phyloP scores from a whole-genome alignment of 2,113 vertebrate species.

The Hypomesus transpacificus region DNA sequence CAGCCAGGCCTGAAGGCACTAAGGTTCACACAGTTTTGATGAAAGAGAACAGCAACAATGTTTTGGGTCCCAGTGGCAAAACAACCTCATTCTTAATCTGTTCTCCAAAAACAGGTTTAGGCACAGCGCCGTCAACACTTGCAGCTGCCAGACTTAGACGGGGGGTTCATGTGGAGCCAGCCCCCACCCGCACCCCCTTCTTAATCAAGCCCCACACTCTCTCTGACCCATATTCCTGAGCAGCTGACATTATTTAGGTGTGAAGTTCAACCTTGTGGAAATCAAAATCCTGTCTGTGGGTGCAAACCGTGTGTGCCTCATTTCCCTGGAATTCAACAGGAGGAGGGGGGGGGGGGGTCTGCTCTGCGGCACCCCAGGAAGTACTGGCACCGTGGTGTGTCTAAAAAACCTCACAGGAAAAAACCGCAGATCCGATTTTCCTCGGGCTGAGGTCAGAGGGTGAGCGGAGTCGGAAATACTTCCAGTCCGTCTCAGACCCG shows the following conservation, averaged over 20 bases:
- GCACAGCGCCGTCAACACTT: neutral
- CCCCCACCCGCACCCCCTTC: too few species aligned
- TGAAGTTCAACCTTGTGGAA: slow-evolving; percentile 23
- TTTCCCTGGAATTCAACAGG: slow-evolving; percentile 18
- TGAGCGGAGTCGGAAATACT: neutral
- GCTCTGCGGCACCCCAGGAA: slow-evolving; percentile 10
- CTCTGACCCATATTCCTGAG: slow-evolving; percentile 4
- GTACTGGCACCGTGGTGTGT: slow-evolving; percentile 7
- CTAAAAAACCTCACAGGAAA: slow-evolving; percentile 22
- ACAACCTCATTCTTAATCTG: too few species aligned
- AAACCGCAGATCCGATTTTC: slow-evolving; percentile 6
- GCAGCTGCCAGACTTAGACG: neutral
- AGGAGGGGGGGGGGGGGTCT: neutral
- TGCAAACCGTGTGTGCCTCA: neutral
- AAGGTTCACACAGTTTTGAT: slow-evolving; percentile 50
- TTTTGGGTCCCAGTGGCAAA: too few species aligned
- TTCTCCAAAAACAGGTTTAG: neutral
- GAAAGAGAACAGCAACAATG: neutral
- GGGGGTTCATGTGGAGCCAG: neutral
- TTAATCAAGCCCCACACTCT: neutral
- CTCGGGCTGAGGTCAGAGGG: slow-evolving; percentile 5
- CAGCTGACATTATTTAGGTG: slow-evolving; percentile 3
- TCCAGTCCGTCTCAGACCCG: slow-evolving; percentile 17
- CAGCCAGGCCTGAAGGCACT: neutral
- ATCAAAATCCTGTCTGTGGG: neutral